phyloP scores from a whole-genome alignment of 2,797 vertebrate species.

The Ataeniobius toweri region DNA sequence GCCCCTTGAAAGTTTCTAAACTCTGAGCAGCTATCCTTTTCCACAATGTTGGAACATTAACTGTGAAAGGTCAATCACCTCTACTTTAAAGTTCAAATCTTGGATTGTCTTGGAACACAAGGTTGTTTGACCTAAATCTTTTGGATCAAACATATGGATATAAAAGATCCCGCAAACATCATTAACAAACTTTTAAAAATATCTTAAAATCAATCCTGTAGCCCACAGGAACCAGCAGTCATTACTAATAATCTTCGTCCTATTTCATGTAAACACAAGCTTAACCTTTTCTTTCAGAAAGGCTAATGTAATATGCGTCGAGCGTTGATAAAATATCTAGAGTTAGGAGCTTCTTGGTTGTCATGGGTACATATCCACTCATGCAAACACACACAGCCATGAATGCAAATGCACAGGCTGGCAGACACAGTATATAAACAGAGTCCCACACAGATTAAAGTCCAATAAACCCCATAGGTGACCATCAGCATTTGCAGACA shows the following conservation, averaged over 20 bases:
- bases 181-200: background rate
- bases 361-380: background rate
- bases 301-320: background rate
- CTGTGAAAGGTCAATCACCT: background rate
- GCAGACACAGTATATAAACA: conserved; percentile 11
- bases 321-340: background rate
- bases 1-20: background rate
- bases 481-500: conserved; percentile 46
- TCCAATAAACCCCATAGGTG: conserved; percentile 34
- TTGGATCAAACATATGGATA: background rate
- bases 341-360: background rate
- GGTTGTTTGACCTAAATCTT: background rate
- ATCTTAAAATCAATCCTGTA: background rate
- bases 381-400: background rate
- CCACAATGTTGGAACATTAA: background rate
- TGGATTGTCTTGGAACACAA: background rate
- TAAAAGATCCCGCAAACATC: background rate
- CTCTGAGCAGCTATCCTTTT: background rate
- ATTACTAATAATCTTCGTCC: background rate
- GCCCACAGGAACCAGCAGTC: background rate
- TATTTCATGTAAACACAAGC: background rate
- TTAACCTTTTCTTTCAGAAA: background rate
- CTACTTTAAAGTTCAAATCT: background rate
- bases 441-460: conserved; percentile 29
- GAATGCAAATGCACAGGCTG: background rate